phyloP scores from a whole-genome alignment of 2,888 invertebrate species.

The Emmelina monodactyla region DNA sequence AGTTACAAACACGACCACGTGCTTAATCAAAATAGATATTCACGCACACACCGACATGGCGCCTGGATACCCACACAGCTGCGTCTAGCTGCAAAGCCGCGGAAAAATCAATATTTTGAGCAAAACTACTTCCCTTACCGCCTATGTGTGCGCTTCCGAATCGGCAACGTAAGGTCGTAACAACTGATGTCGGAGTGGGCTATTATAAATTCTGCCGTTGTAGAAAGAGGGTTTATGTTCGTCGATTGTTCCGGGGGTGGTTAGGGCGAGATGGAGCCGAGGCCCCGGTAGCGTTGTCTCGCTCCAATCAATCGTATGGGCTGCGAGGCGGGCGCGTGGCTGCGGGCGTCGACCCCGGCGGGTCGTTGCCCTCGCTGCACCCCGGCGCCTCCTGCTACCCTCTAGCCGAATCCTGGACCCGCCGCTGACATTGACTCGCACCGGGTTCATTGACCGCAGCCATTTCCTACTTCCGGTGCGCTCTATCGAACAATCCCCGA shows the following conservation, averaged over 20 bases:
- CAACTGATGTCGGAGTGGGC: background rate
- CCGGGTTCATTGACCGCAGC: conserved; percentile 42
- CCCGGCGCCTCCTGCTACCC: background rate
- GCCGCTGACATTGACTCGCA: conserved; percentile 58
- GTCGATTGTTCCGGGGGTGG: conserved; percentile 30
- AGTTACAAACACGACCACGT: conserved; percentile 61
- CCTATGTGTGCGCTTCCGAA: conserved; percentile 39
- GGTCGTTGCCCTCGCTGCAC: conserved; percentile 44
- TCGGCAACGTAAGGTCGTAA: conserved; percentile 21
- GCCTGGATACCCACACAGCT: conserved; percentile 24
- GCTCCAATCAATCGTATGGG: conserved; percentile 60
- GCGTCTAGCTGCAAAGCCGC: conserved; percentile 37
- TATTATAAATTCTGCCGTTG: background rate
- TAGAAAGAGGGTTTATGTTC: background rate
- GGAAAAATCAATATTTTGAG: conserved; percentile 67
- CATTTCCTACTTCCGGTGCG: conserved; percentile 46
- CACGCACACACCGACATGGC: conserved; percentile 20
- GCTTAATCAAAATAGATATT: conserved; percentile 55
- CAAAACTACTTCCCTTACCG: conserved; percentile 61
- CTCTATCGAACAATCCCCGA: conserved; percentile 23
- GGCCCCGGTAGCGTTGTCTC: conserved; percentile 37
- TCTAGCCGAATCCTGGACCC: conserved; percentile 54
- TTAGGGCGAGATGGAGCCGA: conserved; percentile 45
- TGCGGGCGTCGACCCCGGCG: conserved; percentile 55
- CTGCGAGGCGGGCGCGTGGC: conserved; percentile 57